These are phyloP conservation scores for Drosophila murphyi DNA, from an alignment of 1,140 invertebrate genomes.

Conservation along the genomic window DNA sequence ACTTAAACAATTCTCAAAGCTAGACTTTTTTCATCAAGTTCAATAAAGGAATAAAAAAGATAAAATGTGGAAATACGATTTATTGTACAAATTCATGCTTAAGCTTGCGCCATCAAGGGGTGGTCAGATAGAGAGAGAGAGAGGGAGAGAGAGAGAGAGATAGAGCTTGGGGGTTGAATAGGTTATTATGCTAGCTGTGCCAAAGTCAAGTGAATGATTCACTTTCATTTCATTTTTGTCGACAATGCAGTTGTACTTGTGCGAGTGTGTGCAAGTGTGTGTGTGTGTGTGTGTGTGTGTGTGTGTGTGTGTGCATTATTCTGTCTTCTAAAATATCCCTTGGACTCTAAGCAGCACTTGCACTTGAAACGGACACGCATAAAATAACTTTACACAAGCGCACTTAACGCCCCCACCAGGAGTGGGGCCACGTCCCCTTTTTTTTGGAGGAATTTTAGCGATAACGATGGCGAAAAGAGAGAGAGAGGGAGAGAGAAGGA, in stretches of 20 bases:
- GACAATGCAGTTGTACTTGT: slow-evolving; percentile 32
- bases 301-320: neutral
- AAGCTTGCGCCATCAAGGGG: too few relatives aligned
- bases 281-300: slow-evolving; percentile 7
- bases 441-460: too few relatives aligned
- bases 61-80: neutral
- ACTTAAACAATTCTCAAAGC: too few relatives aligned
- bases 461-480: too few relatives aligned
- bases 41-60: neutral
- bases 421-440: too few relatives aligned
- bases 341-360: slow-evolving; percentile 43
- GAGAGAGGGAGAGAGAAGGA: too few relatives aligned
- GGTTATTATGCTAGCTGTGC: slow-evolving; percentile 10
- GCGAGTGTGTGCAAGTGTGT: neutral
- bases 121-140: too few relatives aligned
- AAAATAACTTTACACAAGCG: slow-evolving; percentile 69
- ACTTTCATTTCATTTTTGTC: slow-evolving; percentile 31
- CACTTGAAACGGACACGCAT: slow-evolving; percentile 63
- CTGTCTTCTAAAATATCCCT: neutral
- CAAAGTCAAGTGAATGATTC: slow-evolving; percentile 25
- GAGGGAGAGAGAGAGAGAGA: too few relatives aligned
- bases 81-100: too few relatives aligned
- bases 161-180: neutral
- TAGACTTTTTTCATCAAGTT: too few relatives aligned
- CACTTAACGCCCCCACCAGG: slow-evolving; percentile 52